These are phyloP conservation scores for Gasterosteus nipponicus DNA, from an alignment of 2,113 vertebrate species.

Conservation along the genomic window DNA sequence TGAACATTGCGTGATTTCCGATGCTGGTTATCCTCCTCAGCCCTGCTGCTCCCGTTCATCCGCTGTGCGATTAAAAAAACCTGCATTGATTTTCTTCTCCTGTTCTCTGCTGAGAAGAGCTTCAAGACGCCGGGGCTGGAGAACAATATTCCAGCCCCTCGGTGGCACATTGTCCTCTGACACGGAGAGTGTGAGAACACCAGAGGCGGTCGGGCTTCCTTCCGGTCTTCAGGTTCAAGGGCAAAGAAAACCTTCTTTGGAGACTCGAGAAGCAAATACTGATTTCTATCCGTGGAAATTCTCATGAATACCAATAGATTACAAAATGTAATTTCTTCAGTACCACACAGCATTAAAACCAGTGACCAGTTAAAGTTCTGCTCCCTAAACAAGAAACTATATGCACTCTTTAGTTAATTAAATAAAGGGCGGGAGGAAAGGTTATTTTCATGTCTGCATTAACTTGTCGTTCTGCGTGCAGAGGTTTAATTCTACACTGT, in stretches of 20 bases:
- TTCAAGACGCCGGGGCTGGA: neutral
- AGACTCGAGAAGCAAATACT: neutral
- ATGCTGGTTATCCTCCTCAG: neutral
- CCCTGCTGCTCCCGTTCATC: neutral
- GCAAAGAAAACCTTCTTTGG: neutral
- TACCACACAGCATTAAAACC: neutral
- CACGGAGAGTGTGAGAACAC: constrained; percentile 1
- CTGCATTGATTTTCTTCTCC: constrained; percentile 43
- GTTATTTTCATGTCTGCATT: neutral
- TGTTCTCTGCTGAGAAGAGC: neutral
- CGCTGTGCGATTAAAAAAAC: neutral
- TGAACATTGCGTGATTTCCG: neutral
- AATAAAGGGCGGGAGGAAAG: neutral
- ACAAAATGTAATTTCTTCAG: neutral
- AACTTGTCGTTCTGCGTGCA: neutral
- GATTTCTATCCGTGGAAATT: neutral
- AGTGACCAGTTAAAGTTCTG: neutral
- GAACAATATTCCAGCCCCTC: constrained; percentile 32
- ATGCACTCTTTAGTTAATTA: neutral
- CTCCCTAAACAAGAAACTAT: neutral
- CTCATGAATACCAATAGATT: neutral
- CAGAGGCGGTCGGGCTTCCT: neutral
- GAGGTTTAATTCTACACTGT: neutral
- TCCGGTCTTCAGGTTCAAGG: neutral
- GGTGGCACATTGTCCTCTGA: constrained; percentile 4